Base-by-base conservation (phyloP, 2,113 vertebrate species). In the Ifrita kowaldi region DNA sequence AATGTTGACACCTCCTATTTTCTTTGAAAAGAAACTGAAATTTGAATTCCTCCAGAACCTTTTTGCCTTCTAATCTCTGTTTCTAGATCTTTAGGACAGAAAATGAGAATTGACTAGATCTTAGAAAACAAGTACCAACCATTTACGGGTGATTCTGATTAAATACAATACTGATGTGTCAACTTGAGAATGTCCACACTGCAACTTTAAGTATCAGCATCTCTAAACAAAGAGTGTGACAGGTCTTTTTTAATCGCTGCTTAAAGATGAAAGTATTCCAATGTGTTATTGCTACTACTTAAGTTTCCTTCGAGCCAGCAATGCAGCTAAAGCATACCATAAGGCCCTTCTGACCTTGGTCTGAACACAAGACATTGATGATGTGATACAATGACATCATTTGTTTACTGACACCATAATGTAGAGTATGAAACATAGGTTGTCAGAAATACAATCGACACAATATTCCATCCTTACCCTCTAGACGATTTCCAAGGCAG, bases 401-500 rank as follows among this genome's bases (percentile, higher is more conserved):
- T 88, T 67, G 17, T 64, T 93, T 74, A 86, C 44, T 84, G 60
- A 71, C 50, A 93, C 14, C 8, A 21, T 20, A 78, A 79, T 0
- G 7, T 70, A 69, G 81, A 60, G 30, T 35, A 93, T 46, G 65
- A 91, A 90, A 86, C 56, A n/a, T 28, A 91, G 37, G 41, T 49
- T 95, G 73, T 81, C 59, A 93, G 75, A 93, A 95, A 69, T 46
- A 81, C 32, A 76, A 47, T 68, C 49, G 83, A 70, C 46, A 84
- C n/a, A 74, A 59, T 28, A 89, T 21, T 79, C 41, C 53, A 70
- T 62, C 71, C 73, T 39, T 87, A 84, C 88, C 78, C 87, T 90
- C 92, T 47, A 16, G 98, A 79, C 8, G 98, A 96, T 98, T 97
- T 97, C 98, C 97, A 98, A 99, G 98, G 95, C 99, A 98, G 98